These are phyloP conservation scores for Erynnis tages DNA, from an alignment of 2,888 invertebrate genomes.

Conservation along the genomic window DNA sequence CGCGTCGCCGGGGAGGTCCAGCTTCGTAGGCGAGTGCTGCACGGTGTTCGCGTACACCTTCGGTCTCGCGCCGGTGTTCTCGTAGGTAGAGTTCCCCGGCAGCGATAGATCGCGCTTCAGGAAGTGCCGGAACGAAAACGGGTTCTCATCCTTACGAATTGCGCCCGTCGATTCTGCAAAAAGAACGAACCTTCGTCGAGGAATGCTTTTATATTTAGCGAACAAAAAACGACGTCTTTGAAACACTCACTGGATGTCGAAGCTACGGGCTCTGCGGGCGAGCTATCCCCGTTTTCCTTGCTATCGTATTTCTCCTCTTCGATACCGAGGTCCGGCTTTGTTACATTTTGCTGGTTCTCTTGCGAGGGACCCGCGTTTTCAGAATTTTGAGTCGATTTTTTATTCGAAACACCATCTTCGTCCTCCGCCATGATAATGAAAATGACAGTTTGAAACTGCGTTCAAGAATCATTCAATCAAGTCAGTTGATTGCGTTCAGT, in stretches of 20 bases:
- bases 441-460: slow-evolving; percentile 60
- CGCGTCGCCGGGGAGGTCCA: slow-evolving; percentile 57
- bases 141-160: slow-evolving; percentile 85
- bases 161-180: slow-evolving; percentile 70
- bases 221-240: slow-evolving; percentile 73
- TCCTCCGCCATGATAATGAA: slow-evolving; percentile 79
- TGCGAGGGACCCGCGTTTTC: slow-evolving; percentile 59
- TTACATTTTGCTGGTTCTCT: slow-evolving; percentile 64
- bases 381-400: slow-evolving; percentile 72
- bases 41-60: slow-evolving; percentile 84
- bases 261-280: slow-evolving; percentile 62
- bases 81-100: slow-evolving; percentile 81
- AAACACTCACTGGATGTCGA: slow-evolving; percentile 73
- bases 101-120: slow-evolving; percentile 84
- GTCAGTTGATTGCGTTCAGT: slow-evolving; percentile 1
- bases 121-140: slow-evolving; percentile 93
- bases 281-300: slow-evolving; percentile 63
- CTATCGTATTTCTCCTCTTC: slow-evolving; percentile 73
- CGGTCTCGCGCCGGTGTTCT: slow-evolving; percentile 88
- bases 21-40: slow-evolving; percentile 72
- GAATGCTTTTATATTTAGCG: slow-evolving; percentile 65
- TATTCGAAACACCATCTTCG: slow-evolving; percentile 77
- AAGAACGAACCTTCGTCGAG: slow-evolving; percentile 47
- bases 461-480: slow-evolving; percentile 41
- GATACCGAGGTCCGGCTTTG: slow-evolving; percentile 74